Percentiles rank a stretch among this genome's conserved stretches.
Evolutionary conservation across 2,113 vertebrate genomes (phyloP).

Genomic region (Xiphophorus couchianus): DNA sequence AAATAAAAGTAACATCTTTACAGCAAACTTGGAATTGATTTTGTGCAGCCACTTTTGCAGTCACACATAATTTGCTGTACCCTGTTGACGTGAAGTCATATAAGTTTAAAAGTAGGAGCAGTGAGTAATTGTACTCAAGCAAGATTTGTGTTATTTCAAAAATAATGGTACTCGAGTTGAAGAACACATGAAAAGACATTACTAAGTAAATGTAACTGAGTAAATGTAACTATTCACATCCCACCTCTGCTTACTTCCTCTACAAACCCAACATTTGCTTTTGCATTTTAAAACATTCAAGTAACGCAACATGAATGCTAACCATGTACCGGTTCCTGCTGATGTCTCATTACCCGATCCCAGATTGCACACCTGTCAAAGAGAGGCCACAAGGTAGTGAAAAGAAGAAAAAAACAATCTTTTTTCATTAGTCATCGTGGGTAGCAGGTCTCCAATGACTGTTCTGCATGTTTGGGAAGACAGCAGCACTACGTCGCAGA

Average conservation of each 20-base stretch:
- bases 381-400: slow-evolving; percentile 14
- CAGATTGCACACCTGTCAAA: slow-evolving; percentile 54
- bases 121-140: no score
- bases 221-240: no score
- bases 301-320: slow-evolving; percentile 29
- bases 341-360: slow-evolving; percentile 47
- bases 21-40: no score
- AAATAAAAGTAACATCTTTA: no score
- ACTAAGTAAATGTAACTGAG: no score
- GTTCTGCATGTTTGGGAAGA: slow-evolving; percentile 18
- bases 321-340: slow-evolving; percentile 4
- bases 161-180: no score
- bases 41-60: no score
- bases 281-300: slow-evolving; percentile 23
- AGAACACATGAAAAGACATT: no score
- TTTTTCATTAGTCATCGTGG: slow-evolving; percentile 32
- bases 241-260: slow-evolving; percentile 2
- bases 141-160: no score
- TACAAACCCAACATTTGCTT: not conserved
- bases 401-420: slow-evolving; percentile 42
- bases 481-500: not conserved
- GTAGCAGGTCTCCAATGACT: not conserved
- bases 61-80: no score
- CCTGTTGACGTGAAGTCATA: no score
- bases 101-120: no score